Evolutionary conservation across 2,113 vertebrate genomes (phyloP), one percentile per base, ranked within the genome.

Genomic region (Stegostoma tigrinum): DNA sequence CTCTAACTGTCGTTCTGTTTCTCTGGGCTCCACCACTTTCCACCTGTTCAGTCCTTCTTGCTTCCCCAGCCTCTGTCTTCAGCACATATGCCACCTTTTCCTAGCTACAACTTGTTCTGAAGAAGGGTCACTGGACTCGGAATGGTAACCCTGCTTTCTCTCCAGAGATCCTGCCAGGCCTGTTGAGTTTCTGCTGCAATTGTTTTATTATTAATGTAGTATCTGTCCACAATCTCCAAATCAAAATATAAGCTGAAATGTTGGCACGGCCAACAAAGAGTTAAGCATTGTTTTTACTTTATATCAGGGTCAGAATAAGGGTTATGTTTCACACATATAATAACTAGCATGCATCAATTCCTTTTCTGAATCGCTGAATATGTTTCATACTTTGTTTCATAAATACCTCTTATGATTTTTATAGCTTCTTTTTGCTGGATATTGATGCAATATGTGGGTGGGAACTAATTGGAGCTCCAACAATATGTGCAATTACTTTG

Each of bases 401-500:
- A 30, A 95, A 95, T 75, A 34, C 55, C n/a, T 93, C 89, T 45
- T 94, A 72, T 14, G 24, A 48, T 30, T 70, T 72, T 93, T 17
- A 93, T 66, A 38, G 67, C 21, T 95, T 52, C 68, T 75, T 95
- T 95, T 68, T 70, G 27, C 67, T 72, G 67, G 48, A 52, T 75
- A 61, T 72, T 95, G 94, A 42, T 95, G 67, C 94, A 95, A 19
- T 95, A 68, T 95, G 94, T 95, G 67, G 67, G 67, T 30, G 68
- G 94, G 94, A 95, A 72, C 66, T 72, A 95, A 95, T 52, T 95
- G 94, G 94, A 95, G 68, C 23, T 30, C 68, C 21, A 52, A 72
- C 68, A 95, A 95, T 95, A 52, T 72, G 45, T 72, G 94, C 67
- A 95, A 95, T 95, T 72, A 52, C 68, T 75, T 95, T 95, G 68